Base-by-base conservation (phyloP, 2,797 vertebrate genomes). In the Salarias fasciatus region DNA sequence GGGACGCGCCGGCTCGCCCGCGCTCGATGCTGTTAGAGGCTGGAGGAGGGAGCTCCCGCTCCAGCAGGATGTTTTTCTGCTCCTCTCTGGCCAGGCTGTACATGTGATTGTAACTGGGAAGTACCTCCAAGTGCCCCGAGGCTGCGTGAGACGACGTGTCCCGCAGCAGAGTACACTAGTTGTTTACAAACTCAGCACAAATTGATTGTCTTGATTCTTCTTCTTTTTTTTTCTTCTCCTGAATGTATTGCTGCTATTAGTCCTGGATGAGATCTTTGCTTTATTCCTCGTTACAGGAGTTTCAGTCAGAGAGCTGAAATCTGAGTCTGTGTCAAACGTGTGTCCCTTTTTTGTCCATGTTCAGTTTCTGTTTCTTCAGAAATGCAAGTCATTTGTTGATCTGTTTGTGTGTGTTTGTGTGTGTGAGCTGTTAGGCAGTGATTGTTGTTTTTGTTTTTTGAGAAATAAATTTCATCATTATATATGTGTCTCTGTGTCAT, bases 231-330 rank as follows among this genome's bases (percentile, higher is more conserved):
- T 33, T 5, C 36, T 3, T 38, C 8, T 5, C 36, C 3, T 38
- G 8, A 28, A 50, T 46, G 75, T 86, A 81, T 85, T 92, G 91
- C 90, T 92, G 90, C 90, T 88, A 55, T 63, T 90, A 30, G 15
- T 79, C 56, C 63, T 61, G 53, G 67, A 1, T 68, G 70, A 64
- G 69, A 72, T 59, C 11, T 38, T 61, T 38, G 42, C 69, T 74
- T 66, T 68, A 38, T 41, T 70, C 33, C 24, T 6, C 24, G 18
- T 24, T 24, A 18, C 28, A 36, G 48, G 31, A 69, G 14, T 71
- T 63, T 33, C 28, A 63, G 56, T 75, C 42, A 13, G 11, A 67
- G 44, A 71, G 53, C 49, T 69, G 38, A 65, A 65, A 47, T 68
- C 38, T 81, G 63, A 67, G 43, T 77, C 41, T 55, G 5, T 53